These are phyloP conservation scores for Notocelia uddmanniana DNA, from an alignment of 2,888 invertebrate species.

Conservation along the genomic window DNA sequence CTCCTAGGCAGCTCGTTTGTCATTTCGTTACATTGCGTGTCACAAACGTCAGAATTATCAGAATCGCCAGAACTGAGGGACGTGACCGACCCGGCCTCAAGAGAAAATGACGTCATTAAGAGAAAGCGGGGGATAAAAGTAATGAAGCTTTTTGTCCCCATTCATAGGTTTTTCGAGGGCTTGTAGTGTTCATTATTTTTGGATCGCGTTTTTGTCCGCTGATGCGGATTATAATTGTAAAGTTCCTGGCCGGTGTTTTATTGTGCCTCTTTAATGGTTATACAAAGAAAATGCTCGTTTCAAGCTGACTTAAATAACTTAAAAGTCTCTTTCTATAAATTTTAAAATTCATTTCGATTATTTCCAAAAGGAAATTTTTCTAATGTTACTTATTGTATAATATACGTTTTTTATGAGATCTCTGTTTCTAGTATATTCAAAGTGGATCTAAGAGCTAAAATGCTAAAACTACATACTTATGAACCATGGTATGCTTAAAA, in stretches of 20 bases:
- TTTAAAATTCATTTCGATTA: too few species aligned
- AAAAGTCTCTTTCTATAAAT: too few species aligned
- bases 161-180: slow-evolving; percentile 61
- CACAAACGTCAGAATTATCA: slow-evolving; percentile 42
- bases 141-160: slow-evolving; percentile 72
- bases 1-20: slow-evolving; percentile 34
- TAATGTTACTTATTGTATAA: too few species aligned
- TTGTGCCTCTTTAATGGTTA: neutral
- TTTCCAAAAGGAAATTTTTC: too few species aligned
- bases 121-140: slow-evolving; percentile 67
- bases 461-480: too few species aligned
- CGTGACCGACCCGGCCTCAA: slow-evolving; percentile 68
- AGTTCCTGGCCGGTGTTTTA: slow-evolving; percentile 7
- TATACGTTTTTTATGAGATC: too few species aligned
- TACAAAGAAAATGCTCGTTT: neutral
- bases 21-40: slow-evolving; percentile 33
- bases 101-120: slow-evolving; percentile 82
- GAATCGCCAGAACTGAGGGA: slow-evolving; percentile 68
- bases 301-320: too few species aligned
- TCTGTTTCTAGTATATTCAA: too few species aligned
- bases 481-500: too few species aligned
- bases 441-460: too few species aligned
- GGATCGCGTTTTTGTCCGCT: slow-evolving; percentile 38
- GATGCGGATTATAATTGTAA: slow-evolving; percentile 46
- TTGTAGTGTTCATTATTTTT: slow-evolving; percentile 51